phyloP scores from a whole-genome alignment of 37 sponge, comb jelly and placozoan genomes.

The Beroe forskalii region DNA sequence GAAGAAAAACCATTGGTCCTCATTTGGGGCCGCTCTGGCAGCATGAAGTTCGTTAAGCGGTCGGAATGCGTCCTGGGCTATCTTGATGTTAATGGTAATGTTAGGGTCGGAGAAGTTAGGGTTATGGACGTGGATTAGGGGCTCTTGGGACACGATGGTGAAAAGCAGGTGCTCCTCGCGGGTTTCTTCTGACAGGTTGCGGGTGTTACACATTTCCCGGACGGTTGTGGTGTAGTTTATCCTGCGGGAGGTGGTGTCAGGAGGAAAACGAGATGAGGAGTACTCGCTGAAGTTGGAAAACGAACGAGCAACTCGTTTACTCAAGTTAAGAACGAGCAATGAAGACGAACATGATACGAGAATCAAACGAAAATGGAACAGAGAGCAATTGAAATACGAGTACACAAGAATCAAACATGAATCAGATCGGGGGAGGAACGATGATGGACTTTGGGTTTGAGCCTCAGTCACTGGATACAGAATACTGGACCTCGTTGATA shows the following conservation, averaged over 20 bases:
- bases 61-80: background rate
- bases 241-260: background rate
- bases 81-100: background rate
- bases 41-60: background rate
- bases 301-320: too few species aligned
- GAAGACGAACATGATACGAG: too few species aligned
- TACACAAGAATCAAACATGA: too few species aligned
- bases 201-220: conserved; percentile 23
- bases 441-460: too few species aligned
- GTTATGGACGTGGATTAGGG: conserved; percentile 18
- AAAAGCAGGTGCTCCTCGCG: background rate
- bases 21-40: background rate
- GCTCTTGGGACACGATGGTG: conserved; percentile 14
- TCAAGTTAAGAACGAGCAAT: too few species aligned
- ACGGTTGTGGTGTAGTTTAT: conserved; percentile 28
- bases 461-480: too few species aligned
- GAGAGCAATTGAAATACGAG: too few species aligned
- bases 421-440: too few species aligned
- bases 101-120: conserved; percentile 55
- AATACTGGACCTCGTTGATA: too few species aligned
- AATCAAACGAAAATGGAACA: too few species aligned
- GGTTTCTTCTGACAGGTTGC: background rate
- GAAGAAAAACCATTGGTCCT: conserved; percentile 63
- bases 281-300: background rate
- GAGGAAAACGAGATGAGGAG: background rate